These are phyloP conservation scores for Drosophila lowei DNA, from an alignment of 1,140 invertebrate species.

Conservation along the genomic window DNA sequence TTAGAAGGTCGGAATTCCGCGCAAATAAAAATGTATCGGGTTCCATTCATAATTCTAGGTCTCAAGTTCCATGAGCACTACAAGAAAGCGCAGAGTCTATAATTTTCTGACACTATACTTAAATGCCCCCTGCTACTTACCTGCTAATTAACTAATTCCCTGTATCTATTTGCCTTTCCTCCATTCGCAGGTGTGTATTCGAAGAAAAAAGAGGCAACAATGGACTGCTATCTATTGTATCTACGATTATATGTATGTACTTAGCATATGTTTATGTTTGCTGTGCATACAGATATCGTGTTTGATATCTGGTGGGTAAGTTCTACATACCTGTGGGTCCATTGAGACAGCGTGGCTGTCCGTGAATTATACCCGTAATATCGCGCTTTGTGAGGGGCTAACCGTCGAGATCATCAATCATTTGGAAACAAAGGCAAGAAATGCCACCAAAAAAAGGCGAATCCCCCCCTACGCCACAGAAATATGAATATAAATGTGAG, in stretches of 20 bases:
- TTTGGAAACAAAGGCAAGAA: conserved; percentile 58
- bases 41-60: too few species aligned
- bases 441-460: conserved; percentile 30
- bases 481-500: conserved; percentile 77
- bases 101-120: conserved; percentile 19
- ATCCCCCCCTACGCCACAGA: conserved; percentile 44
- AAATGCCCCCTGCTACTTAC: neutral
- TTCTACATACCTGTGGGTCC: conserved; percentile 1
- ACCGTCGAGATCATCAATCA: conserved; percentile 70
- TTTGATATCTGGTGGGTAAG: conserved; percentile 37
- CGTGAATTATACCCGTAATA: conserved; percentile 43
- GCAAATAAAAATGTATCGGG: too few species aligned
- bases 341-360: conserved; percentile 59
- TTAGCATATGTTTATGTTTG: conserved; percentile 2
- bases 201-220: conserved; percentile 18
- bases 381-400: conserved; percentile 38
- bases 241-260: conserved; percentile 18
- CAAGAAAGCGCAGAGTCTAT: neutral
- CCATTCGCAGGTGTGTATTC: conserved; percentile 67
- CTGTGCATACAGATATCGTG: conserved; percentile 16
- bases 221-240: conserved; percentile 21
- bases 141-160: conserved; percentile 45
- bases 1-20: too few species aligned
- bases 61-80: neutral
- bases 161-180: conserved; percentile 39